Percentiles rank a stretch among this genome's conserved stretches.
Evolutionary conservation across 2,113 vertebrate genomes (phyloP).

Genomic region (Zosterops lateralis): DNA sequence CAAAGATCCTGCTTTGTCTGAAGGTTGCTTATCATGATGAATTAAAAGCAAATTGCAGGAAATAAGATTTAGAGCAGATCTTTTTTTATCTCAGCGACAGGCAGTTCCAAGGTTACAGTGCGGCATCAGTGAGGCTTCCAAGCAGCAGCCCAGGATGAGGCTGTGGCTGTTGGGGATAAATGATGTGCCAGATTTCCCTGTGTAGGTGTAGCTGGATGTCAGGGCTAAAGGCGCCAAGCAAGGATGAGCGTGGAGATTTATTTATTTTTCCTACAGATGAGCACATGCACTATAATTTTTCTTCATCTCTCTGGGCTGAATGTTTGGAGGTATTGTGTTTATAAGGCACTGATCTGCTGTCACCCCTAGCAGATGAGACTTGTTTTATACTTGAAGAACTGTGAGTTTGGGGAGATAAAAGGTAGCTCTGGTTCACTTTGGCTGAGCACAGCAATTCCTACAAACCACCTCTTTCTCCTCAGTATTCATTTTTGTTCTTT

Average conservation of each 20-base stretch:
- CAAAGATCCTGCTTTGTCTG: not conserved
- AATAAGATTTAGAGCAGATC: not conserved
- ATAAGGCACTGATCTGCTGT: not conserved
- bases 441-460: not conserved
- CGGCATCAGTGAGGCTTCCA: not conserved
- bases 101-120: not conserved
- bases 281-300: not conserved
- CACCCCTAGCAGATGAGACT: not conserved
- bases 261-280: not conserved
- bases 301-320: not conserved
- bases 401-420: not conserved
- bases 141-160: not conserved
- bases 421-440: not conserved
- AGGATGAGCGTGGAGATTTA: not conserved
- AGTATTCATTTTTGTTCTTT: not conserved
- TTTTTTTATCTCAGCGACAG: not conserved
- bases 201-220: not conserved
- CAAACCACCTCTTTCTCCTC: not conserved
- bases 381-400: not conserved
- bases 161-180: not conserved
- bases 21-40: not conserved
- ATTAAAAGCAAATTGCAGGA: conserved; percentile 3
- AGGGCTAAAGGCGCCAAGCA: not conserved
- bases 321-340: not conserved
- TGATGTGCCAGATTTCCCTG: not conserved